These are phyloP conservation scores for Achatina immaculata DNA, from an alignment of 1,140 invertebrate species.

Conservation along the genomic window DNA sequence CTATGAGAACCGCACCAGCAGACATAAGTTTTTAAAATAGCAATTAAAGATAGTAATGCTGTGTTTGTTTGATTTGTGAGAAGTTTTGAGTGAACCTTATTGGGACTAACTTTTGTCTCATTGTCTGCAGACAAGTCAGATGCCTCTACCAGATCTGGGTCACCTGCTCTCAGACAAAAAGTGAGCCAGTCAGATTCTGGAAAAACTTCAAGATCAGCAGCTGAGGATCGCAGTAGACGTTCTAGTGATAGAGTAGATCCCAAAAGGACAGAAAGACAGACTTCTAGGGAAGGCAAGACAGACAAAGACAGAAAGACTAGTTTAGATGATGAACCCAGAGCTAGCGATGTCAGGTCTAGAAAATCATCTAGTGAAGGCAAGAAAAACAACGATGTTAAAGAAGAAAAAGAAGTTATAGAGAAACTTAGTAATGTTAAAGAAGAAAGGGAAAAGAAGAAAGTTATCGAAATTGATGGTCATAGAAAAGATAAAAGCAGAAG, in stretches of 20 bases:
- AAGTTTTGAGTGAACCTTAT: too few relatives aligned
- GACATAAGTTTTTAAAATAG: too few relatives aligned
- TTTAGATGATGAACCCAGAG: slow-evolving; percentile 22
- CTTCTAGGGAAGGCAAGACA: slow-evolving; percentile 22
- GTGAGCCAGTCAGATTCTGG: background rate
- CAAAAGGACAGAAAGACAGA: slow-evolving; percentile 20
- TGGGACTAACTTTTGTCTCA: too few relatives aligned
- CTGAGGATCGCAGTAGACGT: slow-evolving; percentile 4
- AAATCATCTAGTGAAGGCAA: slow-evolving; percentile 15
- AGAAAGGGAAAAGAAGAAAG: slow-evolving; percentile 24
- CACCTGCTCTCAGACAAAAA: background rate
- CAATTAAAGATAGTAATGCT: too few relatives aligned
- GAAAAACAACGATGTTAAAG: slow-evolving; percentile 12
- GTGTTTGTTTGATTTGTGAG: too few relatives aligned
- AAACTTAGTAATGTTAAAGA: slow-evolving; percentile 38
- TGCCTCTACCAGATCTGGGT: background rate
- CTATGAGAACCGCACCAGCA: too few relatives aligned
- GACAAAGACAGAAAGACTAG: slow-evolving; percentile 32
- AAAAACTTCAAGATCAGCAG: background rate
- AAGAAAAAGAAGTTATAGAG: slow-evolving; percentile 31
- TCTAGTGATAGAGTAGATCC: slow-evolving; percentile 29
- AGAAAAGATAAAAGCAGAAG: slow-evolving; percentile 32
- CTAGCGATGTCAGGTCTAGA: background rate
- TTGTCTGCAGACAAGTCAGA: background rate
- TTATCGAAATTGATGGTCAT: slow-evolving; percentile 11